A percentile compares a stretch with the other conserved stretches of the same genome.
Evolutionary conservation across 2,113 vertebrate genomes (phyloP).

Genomic region (Oncorhynchus keta): DNA sequence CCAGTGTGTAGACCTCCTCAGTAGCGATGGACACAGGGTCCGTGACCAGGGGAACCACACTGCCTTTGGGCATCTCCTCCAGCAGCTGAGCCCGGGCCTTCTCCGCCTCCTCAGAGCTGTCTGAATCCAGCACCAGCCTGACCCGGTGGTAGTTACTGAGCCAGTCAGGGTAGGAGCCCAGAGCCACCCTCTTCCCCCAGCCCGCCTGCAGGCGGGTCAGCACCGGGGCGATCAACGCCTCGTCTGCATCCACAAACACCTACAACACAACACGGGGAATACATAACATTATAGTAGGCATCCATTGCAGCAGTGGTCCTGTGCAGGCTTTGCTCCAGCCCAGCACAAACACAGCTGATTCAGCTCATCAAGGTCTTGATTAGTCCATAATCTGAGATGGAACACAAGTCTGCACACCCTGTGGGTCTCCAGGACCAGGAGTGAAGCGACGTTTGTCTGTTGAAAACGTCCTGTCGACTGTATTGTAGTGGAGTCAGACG

Average conservation of each 20-base stretch:
- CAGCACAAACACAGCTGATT: background rate
- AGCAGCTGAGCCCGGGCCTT: slow-evolving; percentile 75
- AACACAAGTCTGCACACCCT: background rate
- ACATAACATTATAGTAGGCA: background rate
- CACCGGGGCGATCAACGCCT: slow-evolving; percentile 73
- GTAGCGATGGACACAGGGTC: slow-evolving; percentile 77
- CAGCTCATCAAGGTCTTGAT: background rate
- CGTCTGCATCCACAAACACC: slow-evolving; percentile 81
- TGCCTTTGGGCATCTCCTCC: slow-evolving; percentile 73
- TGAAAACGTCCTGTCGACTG: background rate
- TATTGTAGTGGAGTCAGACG: background rate
- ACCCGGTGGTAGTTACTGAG: slow-evolving; percentile 90
- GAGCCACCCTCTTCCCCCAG: slow-evolving; percentile 73
- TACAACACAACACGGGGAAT: background rate
- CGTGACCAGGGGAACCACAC: slow-evolving; percentile 74
- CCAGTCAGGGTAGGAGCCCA: slow-evolving; percentile 97
- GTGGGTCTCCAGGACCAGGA: no score
- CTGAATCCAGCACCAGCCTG: slow-evolving; percentile 85
- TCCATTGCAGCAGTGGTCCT: no score
- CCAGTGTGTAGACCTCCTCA: slow-evolving; percentile 80
- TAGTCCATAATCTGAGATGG: background rate
- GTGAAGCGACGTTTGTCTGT: background rate
- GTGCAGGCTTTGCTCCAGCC: background rate
- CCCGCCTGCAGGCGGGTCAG: slow-evolving; percentile 71
- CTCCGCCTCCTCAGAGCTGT: slow-evolving; percentile 78